Evolutionary conservation across 2,113 vertebrate genomes (phyloP), one percentile per base, ranked within the genome.

Genomic region (Daphoenositta chrysoptera): DNA sequence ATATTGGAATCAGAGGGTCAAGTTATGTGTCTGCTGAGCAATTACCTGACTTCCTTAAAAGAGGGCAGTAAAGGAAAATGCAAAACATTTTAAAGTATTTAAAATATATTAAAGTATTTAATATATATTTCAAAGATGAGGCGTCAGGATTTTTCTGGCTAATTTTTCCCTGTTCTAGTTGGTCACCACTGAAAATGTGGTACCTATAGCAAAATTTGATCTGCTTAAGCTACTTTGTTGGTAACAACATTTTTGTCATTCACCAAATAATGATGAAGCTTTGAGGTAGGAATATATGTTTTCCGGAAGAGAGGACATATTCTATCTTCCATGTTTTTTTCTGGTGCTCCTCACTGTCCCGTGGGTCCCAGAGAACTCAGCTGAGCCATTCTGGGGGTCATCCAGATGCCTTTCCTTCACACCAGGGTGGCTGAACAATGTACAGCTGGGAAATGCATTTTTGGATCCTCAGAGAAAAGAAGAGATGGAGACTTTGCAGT

Each of bases 361-460:
- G 9, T 2, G 5, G 60, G 39, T 71, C 57, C 22, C 39, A 1
- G 2, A 26, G 70, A 71, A 15, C 12, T 39, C 71, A 42, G 20
- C 17, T 60, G 30, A 78, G 64, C 31, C 53, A 11, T 19, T 33
- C 2, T 19, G 33, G 23, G 18, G 6, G 9, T 56, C 37, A 70
- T 9, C 1, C 1, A 10, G 54, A 26, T 0, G 4, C 3, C 6
- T 26, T 75, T 64, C 37, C 42, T 77, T n/a, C 20, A 8, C 27
- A 16, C 9, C 45, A 78, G 37, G 1, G 0, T 2, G 3, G 33
- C n/a, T 70, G 15, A 82, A 56, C 28, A 31, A 19, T 0, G 1
- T 13, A 40, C 26, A 48, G 9, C 9, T 13, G 33, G 19, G 19
- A 8, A 47, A 27, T 1, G 2, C 7, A 54, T 8, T 13, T 27